phyloP scores from a whole-genome alignment of 2,113 vertebrate genomes.

The Elephantulus edwardii region DNA sequence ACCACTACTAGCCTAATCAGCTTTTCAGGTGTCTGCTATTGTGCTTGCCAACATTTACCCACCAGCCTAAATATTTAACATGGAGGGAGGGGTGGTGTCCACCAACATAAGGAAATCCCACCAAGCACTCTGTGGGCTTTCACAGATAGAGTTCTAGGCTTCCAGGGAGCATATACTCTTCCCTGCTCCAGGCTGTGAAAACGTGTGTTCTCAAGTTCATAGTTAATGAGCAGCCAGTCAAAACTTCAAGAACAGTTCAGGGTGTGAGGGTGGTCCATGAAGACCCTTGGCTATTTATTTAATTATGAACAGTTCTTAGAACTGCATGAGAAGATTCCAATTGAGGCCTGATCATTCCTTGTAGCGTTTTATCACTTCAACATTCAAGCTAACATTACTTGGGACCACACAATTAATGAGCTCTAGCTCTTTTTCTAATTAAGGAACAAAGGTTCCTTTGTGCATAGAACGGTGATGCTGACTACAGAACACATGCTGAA shows the following conservation, averaged over 20 bases:
- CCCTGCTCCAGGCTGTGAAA: background rate
- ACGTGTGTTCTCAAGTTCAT: background rate
- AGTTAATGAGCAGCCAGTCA: background rate
- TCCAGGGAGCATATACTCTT: background rate
- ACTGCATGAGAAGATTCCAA: background rate
- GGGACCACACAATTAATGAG: constrained; percentile 84
- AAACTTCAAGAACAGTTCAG: background rate
- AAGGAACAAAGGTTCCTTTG: constrained; percentile 84
- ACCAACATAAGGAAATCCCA: background rate
- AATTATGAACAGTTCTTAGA: background rate
- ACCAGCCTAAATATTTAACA: constrained; percentile 51
- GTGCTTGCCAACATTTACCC: background rate
- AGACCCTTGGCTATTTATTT: constrained; percentile 57
- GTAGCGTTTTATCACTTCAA: constrained; percentile 69
- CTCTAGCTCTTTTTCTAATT: constrained; percentile 83
- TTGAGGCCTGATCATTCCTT: constrained; percentile 72
- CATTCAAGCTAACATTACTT: constrained; percentile 78
- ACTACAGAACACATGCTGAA: constrained; percentile 79
- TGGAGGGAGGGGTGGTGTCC: background rate
- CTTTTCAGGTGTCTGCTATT: constrained; percentile 29
- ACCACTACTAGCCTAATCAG: constrained; percentile 16
- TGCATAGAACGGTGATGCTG: constrained; percentile 77
- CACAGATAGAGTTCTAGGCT: constrained; percentile 39
- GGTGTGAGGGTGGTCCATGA: background rate
- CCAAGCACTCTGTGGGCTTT: background rate